A percentile compares a stretch with the other conserved stretches of the same genome.
Evolutionary conservation across 2,797 vertebrate species (phyloP).

Genomic region (Arnoldichthys spilopterus): DNA sequence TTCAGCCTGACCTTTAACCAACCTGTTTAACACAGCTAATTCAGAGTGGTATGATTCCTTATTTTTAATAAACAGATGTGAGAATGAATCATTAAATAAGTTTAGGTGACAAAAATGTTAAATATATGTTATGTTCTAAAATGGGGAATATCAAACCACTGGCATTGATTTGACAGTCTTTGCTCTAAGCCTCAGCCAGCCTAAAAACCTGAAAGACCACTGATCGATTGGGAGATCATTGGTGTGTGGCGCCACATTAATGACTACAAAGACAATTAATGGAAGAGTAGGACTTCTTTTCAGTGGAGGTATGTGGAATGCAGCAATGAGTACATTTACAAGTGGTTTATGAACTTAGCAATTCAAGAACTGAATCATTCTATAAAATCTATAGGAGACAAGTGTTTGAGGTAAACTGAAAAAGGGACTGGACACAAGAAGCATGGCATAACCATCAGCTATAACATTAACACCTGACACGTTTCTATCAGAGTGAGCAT

Average conservation of each 20-base stretch:
- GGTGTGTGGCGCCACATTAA: background rate
- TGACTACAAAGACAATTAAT: conserved; percentile 9
- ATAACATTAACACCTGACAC: too few species aligned
- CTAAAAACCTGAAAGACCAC: conserved; percentile 14
- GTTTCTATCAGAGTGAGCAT: too few species aligned
- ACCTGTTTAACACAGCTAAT: background rate
- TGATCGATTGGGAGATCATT: background rate
- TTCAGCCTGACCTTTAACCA: background rate
- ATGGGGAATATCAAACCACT: conserved; percentile 1
- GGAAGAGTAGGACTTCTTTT: background rate
- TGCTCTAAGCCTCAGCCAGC: conserved; percentile 2
- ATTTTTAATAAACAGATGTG: background rate
- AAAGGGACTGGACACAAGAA: background rate
- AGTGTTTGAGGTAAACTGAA: background rate
- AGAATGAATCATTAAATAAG: background rate
- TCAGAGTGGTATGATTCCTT: background rate
- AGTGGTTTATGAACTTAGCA: background rate
- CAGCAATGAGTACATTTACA: background rate
- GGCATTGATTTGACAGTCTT: conserved; percentile 24
- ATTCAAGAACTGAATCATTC: background rate
- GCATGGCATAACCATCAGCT: too few species aligned
- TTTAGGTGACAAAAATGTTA: background rate
- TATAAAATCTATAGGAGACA: background rate
- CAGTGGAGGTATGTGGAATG: background rate
- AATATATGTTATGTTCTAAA: conserved; percentile 17